A percentile compares a stretch with the other conserved stretches of the same genome.
Conservation (phyloP, 2,888 invertebrate genomes). For the Girardia tigrina region DNA sequence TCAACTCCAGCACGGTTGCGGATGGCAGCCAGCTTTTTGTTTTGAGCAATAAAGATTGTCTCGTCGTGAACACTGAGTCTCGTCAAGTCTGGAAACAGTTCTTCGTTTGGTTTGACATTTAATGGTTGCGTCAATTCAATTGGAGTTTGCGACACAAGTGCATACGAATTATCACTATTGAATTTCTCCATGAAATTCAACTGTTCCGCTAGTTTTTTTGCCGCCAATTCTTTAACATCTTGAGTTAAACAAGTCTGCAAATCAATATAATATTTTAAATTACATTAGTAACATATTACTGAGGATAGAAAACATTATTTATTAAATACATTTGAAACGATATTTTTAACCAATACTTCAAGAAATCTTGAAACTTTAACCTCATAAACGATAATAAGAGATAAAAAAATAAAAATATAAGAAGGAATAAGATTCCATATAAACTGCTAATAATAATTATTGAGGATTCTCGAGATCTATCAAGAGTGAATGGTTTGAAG, state of each 20-base stretch:
- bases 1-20: not conserved
- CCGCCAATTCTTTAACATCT: not conserved
- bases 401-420: no score
- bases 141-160: not conserved
- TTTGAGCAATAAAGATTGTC: not conserved
- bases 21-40: not conserved
- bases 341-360: no score
- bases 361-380: no score
- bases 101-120: not conserved
- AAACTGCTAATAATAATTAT: no score
- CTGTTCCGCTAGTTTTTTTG: not conserved
- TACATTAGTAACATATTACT: no score
- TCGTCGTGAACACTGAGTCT: not conserved
- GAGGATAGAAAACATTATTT: no score
- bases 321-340: no score
- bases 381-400: no score
- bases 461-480: no score
- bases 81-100: not conserved
- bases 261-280: no score
- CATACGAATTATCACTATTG: not conserved
- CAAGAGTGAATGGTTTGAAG: no score
- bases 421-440: no score
- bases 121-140: slow-evolving; percentile 7
- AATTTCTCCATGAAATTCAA: slow-evolving; percentile 9
- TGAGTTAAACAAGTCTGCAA: not conserved